Evolutionary conservation across 2,888 invertebrate species (phyloP).

Genomic region (Capitulum mitella): DNA sequence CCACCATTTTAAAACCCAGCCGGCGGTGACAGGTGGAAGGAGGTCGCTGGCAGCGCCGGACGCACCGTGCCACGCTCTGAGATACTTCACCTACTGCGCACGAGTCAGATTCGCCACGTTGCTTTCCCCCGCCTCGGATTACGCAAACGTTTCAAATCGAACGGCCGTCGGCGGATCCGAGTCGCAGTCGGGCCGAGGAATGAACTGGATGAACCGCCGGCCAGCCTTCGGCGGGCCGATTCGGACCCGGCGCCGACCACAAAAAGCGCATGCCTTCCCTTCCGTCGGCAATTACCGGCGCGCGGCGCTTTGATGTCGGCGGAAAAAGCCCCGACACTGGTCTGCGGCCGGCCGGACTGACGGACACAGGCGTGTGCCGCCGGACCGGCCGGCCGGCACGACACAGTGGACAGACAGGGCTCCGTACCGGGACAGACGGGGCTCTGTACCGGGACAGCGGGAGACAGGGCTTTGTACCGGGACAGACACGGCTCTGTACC

Average conservation of each 20-base stretch:
- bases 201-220: neutral
- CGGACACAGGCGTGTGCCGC: neutral
- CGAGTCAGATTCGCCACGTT: too few relatives aligned
- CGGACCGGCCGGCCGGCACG: neutral
- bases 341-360: neutral
- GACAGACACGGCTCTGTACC: neutral
- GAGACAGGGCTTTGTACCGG: neutral
- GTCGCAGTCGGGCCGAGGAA: too few relatives aligned
- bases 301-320: slow-evolving; percentile 10
- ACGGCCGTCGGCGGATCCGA: too few relatives aligned
- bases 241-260: neutral
- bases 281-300: neutral
- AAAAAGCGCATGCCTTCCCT: slow-evolving; percentile 14
- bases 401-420: neutral
- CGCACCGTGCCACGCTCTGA: too few relatives aligned
- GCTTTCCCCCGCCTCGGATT: too few relatives aligned
- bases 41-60: too few relatives aligned
- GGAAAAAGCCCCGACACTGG: neutral
- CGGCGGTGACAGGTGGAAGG: too few relatives aligned
- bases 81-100: too few relatives aligned
- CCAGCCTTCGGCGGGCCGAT: neutral
- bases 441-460: too few relatives aligned
- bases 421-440: neutral
- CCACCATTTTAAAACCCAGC: too few relatives aligned
- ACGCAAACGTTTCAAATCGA: too few relatives aligned